phyloP scores from a whole-genome alignment of 2,113 vertebrate species.

The Microcebus jonahi region DNA sequence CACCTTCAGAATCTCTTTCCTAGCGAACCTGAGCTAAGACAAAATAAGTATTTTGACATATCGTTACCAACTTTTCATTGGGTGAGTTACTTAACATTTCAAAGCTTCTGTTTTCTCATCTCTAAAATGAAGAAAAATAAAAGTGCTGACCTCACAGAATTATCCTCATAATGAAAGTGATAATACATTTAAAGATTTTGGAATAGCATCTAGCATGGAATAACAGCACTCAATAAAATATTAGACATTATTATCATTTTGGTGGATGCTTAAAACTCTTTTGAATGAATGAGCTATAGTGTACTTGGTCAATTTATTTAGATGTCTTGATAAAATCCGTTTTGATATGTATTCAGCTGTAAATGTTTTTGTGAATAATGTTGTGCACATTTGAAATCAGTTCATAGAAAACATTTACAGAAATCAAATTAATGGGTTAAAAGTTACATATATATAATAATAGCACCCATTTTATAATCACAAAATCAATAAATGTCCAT shows the following conservation, averaged over 20 bases:
- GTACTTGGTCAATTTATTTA: background rate
- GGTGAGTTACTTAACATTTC: background rate
- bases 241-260: background rate
- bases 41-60: background rate
- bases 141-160: background rate
- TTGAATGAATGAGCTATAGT: background rate
- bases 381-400: conserved; percentile 31
- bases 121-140: conserved; percentile 45
- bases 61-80: background rate
- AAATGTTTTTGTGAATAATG: background rate
- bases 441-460: background rate
- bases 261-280: background rate
- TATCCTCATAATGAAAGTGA: background rate
- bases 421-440: conserved; percentile 43
- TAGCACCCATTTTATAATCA: background rate
- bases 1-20: background rate
- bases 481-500: background rate
- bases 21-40: background rate
- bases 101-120: background rate
- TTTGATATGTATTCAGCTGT: conserved; percentile 11
- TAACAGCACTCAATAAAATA: background rate
- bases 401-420: conserved; percentile 26
- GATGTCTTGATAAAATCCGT: background rate
- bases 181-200: conserved; percentile 38
- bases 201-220: background rate